Base-by-base conservation (phyloP, 2,888 invertebrate genomes). In the Dryobotodes eremita region DNA sequence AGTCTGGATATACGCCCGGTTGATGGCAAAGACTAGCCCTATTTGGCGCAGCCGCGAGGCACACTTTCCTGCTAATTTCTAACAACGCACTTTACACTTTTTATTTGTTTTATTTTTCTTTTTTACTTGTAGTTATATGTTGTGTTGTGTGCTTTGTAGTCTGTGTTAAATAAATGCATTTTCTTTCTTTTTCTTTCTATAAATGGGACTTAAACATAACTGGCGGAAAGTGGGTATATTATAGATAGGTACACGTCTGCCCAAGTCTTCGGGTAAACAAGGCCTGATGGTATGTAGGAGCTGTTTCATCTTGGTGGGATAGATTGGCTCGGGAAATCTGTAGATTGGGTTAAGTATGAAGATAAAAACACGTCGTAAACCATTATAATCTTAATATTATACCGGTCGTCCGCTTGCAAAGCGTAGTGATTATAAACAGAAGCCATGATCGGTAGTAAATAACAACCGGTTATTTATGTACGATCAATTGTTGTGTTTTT, bases 391-490 rank as follows among this genome's bases (percentile, higher is more conserved):
- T 59, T 59, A 59, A 70, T 77, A 62, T 57, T n/a, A 53, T 50
- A 23, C 36, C 7, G 20, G 26, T 80, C 53, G 59, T 69, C 70
- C n/a, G 62, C 75, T 80, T 69, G 15, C 69, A 59, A 64, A 71
- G 68, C 31, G 46, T 59, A 46, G 53, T 64, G 57, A 84, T 79
- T 79, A 79, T n/a, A 57, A 36, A 48, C 59, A 70, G 59, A 59
- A 68, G 50, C 57, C 53, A 55, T 71, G 57, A 68, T 68, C 26
- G 11, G 50, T 53, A 57, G 26, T 68, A 62, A 79, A 71, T 71
- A 53, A 46, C 6, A 62, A 85, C 85, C 66, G 53, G 85, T 83
- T 80, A 71, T 71, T 13, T 26, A 46, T 71, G 13, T 66, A 68
- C 15, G 57, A 42, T 7, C 65, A 65, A 75, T 85, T 71, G 74